Conservation (phyloP, 2,888 invertebrate genomes). For the Nemotelus nigrinus region DNA sequence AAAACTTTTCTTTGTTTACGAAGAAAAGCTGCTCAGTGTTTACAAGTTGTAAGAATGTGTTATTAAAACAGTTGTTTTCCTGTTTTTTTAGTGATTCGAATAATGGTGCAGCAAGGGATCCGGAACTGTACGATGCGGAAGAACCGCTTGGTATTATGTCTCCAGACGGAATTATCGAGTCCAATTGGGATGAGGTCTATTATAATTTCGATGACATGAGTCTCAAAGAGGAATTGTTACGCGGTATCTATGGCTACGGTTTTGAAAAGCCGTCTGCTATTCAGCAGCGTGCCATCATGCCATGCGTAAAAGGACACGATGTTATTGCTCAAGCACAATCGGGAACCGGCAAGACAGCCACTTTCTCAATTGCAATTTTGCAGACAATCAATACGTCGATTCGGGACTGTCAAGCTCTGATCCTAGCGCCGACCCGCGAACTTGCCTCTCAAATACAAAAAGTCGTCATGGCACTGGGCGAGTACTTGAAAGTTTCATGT, state of each 20-base stretch:
- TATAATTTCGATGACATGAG: slow-evolving; percentile 99
- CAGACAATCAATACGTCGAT: slow-evolving; percentile 93
- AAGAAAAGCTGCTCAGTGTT: no score
- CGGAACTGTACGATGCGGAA: slow-evolving; percentile 14
- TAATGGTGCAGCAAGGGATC: slow-evolving; percentile 25
- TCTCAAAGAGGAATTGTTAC: slow-evolving; percentile 91
- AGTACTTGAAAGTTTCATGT: slow-evolving; percentile 97
- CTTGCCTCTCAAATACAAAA: slow-evolving; percentile 82
- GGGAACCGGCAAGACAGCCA: slow-evolving; percentile 97
- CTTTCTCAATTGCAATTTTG: slow-evolving; percentile 98
- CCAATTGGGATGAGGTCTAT: slow-evolving; percentile 92
- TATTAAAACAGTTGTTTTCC: not conserved
- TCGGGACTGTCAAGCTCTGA: slow-evolving; percentile 94
- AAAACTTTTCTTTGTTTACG: no score
- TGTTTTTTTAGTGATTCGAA: slow-evolving; percentile 14
- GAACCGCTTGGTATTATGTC: slow-evolving; percentile 15
- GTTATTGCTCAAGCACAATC: slow-evolving; percentile 87
- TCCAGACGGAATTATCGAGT: slow-evolving; percentile 92
- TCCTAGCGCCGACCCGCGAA: slow-evolving; percentile 93
- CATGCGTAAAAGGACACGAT: slow-evolving; percentile 94
- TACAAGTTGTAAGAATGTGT: no score
- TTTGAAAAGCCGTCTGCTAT: slow-evolving; percentile 99
- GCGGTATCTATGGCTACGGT: slow-evolving; percentile 99
- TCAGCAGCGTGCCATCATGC: slow-evolving; percentile 98
- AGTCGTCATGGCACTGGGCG: slow-evolving; percentile 97